Conservation (phyloP, 1,140 invertebrate species). For the Polypedilum pembai region DNA sequence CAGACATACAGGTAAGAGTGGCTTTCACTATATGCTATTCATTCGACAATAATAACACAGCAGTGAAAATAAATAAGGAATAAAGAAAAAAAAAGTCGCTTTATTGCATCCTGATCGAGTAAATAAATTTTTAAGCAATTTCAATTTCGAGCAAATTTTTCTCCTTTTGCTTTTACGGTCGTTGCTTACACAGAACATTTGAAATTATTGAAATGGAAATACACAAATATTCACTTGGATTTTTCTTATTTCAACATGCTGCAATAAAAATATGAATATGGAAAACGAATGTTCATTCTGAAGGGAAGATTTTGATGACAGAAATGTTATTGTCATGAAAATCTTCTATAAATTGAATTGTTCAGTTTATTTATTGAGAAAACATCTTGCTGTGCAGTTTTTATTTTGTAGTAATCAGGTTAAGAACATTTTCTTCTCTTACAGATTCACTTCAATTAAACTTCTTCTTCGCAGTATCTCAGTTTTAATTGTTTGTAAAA, state of each 20-base stretch:
- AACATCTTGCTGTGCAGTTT: no score
- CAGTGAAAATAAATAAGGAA: conserved; percentile 4
- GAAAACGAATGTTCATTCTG: background rate
- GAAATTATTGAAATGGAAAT: conserved; percentile 13
- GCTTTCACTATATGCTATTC: background rate
- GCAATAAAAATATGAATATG: no score
- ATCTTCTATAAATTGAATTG: background rate
- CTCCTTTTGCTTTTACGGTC: background rate
- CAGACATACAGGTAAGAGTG: background rate
- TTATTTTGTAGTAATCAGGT: no score
- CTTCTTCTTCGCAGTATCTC: no score
- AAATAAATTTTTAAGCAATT: conserved; percentile 6
- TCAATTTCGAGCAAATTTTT: background rate
- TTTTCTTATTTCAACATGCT: no score
- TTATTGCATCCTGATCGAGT: conserved; percentile 24
- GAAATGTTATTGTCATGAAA: conserved; percentile 11
- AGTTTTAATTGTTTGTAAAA: no score
- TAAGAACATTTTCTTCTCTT: no score
- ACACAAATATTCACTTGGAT: background rate
- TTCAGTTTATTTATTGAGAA: background rate
- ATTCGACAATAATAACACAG: background rate
- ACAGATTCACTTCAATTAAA: no score
- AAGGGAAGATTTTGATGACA: background rate
- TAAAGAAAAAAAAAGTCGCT: background rate
- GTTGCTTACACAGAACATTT: conserved; percentile 3